Evolutionary conservation across 2,888 invertebrate species (phyloP).

Genomic region (Serripes groenlandicus): DNA sequence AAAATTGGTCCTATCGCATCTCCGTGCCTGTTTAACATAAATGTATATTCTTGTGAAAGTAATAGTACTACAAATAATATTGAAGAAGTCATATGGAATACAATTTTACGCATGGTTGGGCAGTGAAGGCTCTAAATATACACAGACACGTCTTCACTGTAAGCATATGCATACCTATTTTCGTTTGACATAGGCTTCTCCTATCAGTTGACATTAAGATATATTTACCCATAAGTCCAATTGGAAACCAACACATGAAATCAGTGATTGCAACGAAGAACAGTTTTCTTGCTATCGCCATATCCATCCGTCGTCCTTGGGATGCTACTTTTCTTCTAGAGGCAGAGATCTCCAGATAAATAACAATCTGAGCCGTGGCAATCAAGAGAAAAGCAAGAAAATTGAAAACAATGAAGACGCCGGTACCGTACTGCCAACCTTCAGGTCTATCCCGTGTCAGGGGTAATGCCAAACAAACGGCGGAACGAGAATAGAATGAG

Average conservation of each 20-base stretch:
- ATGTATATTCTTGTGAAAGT: no score
- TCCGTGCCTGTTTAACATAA: no score
- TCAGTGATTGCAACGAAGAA: slow-evolving; percentile 81
- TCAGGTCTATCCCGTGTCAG: slow-evolving; percentile 81
- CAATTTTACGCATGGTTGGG: no score
- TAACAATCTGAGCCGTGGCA: slow-evolving; percentile 80
- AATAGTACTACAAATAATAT: no score
- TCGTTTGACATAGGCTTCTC: no score
- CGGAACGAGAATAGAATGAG: slow-evolving; percentile 81
- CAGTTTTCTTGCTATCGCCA: slow-evolving; percentile 81
- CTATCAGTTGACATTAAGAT: no score
- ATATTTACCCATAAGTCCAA: slow-evolving; percentile 67
- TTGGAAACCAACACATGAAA: slow-evolving; percentile 83
- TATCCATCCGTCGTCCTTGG: slow-evolving; percentile 61
- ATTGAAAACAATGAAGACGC: slow-evolving; percentile 83
- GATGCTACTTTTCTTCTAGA: slow-evolving; percentile 18
- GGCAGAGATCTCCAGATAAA: slow-evolving; percentile 78
- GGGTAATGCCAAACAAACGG: slow-evolving; percentile 84
- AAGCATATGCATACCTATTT: no score
- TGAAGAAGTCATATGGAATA: no score
- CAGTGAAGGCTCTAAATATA: no score
- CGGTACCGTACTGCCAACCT: slow-evolving; percentile 85
- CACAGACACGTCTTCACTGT: no score
- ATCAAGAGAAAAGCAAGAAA: slow-evolving; percentile 81
- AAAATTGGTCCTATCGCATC: no score